Percentiles rank a stretch among this genome's conserved stretches.
phyloP scores from a whole-genome alignment of 1,140 invertebrate genomes.

The Diabrotica virgifera region DNA sequence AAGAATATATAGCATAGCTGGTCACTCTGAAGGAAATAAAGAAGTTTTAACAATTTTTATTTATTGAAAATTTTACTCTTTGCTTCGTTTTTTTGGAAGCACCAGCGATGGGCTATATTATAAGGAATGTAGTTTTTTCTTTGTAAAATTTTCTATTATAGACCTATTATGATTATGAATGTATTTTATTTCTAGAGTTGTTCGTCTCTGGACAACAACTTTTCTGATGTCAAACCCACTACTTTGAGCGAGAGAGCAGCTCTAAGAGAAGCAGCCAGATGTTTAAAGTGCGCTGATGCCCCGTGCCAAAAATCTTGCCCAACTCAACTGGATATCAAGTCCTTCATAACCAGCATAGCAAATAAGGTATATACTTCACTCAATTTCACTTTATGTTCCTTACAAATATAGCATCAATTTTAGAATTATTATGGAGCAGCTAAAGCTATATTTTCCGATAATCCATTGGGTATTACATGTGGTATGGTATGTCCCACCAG shows the following conservation, averaged over 20 bases:
- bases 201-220: constrained; percentile 79
- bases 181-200: constrained; percentile 58
- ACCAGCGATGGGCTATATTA: neutral
- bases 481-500: constrained; percentile 99
- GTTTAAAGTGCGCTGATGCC: constrained; percentile 96
- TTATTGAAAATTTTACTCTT: too few relatives aligned
- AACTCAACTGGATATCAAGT: constrained; percentile 95
- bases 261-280: constrained; percentile 84
- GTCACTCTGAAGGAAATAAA: too few relatives aligned
- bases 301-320: constrained; percentile 98
- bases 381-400: too few relatives aligned
- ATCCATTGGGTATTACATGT: constrained; percentile 93
- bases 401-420: too few relatives aligned
- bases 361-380: constrained; percentile 69
- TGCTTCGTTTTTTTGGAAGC: neutral
- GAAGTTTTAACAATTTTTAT: too few relatives aligned
- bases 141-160: neutral
- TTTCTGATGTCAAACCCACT: constrained; percentile 96
- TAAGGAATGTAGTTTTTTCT: neutral
- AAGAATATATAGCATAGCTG: neutral
- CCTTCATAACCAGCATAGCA: constrained; percentile 94
- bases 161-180: neutral
- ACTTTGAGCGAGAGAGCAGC: constrained; percentile 93
- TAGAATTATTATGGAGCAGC: constrained; percentile 98
- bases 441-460: constrained; percentile 94